Percentiles rank a stretch among this genome's conserved stretches.
phyloP scores from a whole-genome alignment of 2,888 invertebrate species.

The Timandra comae region DNA sequence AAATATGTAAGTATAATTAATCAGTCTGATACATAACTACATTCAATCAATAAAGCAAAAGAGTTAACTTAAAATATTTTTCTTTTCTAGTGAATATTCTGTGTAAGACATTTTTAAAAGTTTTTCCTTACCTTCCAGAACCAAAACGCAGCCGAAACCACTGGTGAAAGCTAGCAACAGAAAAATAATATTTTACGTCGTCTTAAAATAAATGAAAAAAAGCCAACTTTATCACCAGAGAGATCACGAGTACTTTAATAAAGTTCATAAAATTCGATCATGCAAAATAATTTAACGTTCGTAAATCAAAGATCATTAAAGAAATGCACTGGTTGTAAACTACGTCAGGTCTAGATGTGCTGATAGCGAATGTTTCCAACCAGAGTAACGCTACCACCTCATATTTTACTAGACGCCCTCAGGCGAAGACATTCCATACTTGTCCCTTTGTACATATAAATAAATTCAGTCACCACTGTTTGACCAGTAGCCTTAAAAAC shows the following conservation, averaged over 20 bases:
- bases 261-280: background rate
- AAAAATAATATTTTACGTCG: background rate
- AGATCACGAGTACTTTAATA: too few species aligned
- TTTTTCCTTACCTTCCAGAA: too few species aligned
- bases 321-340: conserved; percentile 50
- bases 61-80: too few species aligned
- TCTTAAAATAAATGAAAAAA: background rate
- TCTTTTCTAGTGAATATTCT: too few species aligned
- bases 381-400: conserved; percentile 51
- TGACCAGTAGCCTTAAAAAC: conserved; percentile 42
- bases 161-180: background rate
- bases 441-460: conserved; percentile 57
- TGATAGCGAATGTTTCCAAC: conserved; percentile 57
- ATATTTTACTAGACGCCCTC: conserved; percentile 50
- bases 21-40: too few species aligned
- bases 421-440: conserved; percentile 44
- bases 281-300: conserved; percentile 2
- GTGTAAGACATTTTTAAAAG: too few species aligned
- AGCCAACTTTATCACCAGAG: background rate
- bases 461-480: conserved; percentile 42
- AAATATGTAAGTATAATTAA: too few species aligned
- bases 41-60: too few species aligned
- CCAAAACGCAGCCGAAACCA: too few species aligned
- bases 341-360: conserved; percentile 57
- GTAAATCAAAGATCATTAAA: conserved; percentile 55